These are phyloP conservation scores for Aproaerema taeniolella DNA, from an alignment of 2,888 invertebrate genomes.

Conservation along the genomic window DNA sequence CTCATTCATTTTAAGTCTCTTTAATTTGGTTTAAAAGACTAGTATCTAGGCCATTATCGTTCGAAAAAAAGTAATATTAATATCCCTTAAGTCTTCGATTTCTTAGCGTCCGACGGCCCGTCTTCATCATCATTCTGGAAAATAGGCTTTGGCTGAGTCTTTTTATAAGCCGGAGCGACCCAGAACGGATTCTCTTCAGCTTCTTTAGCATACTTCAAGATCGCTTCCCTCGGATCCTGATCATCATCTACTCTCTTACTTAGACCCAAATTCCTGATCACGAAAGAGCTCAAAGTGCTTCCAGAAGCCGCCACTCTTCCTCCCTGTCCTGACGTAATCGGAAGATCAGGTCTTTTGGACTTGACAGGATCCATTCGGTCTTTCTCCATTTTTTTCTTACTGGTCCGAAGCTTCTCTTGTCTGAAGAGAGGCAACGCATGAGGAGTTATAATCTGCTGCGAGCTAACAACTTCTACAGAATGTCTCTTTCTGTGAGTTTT, in stretches of 20 bases:
- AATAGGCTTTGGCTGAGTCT: conserved; percentile 91
- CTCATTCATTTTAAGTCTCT: too few species aligned
- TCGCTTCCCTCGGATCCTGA: conserved; percentile 96
- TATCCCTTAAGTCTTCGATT: conserved; percentile 60
- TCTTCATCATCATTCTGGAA: conserved; percentile 79
- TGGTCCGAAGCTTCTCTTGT: conserved; percentile 92
- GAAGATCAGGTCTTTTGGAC: conserved; percentile 88
- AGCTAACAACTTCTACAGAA: conserved; percentile 90
- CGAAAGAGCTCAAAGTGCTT: conserved; percentile 96
- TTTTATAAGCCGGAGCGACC: conserved; percentile 94
- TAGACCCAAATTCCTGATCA: conserved; percentile 95
- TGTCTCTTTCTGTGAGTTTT: conserved; percentile 88
- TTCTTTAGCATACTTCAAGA: conserved; percentile 95
- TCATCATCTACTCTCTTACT: conserved; percentile 95
- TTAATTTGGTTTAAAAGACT: too few species aligned
- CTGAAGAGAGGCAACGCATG: conserved; percentile 97
- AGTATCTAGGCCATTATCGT: too few species aligned
- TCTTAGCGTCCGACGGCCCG: conserved; percentile 73
- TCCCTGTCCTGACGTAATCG: conserved; percentile 93
- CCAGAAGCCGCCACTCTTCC: conserved; percentile 96
- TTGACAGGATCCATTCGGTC: conserved; percentile 92
- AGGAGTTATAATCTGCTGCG: conserved; percentile 96
- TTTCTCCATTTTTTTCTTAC: conserved; percentile 93
- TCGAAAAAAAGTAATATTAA: too few species aligned
- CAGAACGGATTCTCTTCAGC: conserved; percentile 98